A percentile compares a stretch with the other conserved stretches of the same genome.
Conservation (phyloP, 2,888 invertebrate genomes). For the Ochropleura leucogaster region DNA sequence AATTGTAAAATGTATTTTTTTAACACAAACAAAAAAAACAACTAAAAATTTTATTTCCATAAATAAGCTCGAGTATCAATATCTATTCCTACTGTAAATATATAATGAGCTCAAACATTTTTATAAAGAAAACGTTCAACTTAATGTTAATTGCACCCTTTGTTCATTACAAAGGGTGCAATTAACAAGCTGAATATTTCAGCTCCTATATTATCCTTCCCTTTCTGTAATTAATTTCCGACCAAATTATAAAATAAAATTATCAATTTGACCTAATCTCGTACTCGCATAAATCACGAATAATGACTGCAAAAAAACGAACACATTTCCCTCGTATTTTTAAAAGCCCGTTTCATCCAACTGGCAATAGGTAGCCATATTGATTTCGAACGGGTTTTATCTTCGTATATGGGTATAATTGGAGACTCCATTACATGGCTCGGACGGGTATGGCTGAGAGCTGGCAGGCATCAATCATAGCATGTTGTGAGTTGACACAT, state of each 20-base stretch:
- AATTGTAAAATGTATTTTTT: too few species aligned
- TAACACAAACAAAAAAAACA: too few species aligned
- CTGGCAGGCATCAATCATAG: conserved; percentile 49
- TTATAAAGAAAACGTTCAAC: neutral
- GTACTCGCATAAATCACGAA: conserved; percentile 9
- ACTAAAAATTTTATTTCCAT: too few species aligned
- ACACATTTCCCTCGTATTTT: conserved; percentile 25
- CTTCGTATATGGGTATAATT: conserved; percentile 54
- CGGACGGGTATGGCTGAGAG: conserved; percentile 18
- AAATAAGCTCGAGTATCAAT: too few species aligned
- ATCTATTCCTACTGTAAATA: too few species aligned
- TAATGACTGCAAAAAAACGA: conserved; percentile 17
- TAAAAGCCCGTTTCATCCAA: conserved; percentile 24
- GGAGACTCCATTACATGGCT: conserved; percentile 35
- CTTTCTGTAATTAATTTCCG: conserved; percentile 2
- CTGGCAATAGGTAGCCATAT: conserved; percentile 43
- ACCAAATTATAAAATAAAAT: neutral
- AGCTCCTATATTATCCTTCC: too few species aligned
- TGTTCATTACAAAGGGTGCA: neutral
- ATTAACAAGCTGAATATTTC: neutral
- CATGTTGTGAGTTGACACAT: conserved; percentile 37
- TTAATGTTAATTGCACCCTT: neutral
- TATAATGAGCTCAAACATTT: too few species aligned
- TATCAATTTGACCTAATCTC: conserved; percentile 26
- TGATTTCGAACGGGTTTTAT: conserved; percentile 53